These are phyloP conservation scores for Alligator mississippiensis DNA, from an alignment of 2,113 vertebrate species.

Conservation along the genomic window DNA sequence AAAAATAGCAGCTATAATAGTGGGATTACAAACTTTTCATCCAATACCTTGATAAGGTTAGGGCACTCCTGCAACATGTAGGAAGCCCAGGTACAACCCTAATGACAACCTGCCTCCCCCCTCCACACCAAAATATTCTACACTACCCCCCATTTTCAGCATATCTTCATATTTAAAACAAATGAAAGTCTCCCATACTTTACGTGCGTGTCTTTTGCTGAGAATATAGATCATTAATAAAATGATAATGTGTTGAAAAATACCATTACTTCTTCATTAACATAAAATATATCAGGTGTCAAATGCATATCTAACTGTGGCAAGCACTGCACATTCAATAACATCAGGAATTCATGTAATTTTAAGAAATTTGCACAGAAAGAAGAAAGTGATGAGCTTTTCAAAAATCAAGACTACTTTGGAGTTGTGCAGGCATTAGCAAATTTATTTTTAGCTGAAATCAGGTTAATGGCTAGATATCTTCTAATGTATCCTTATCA, in stretches of 20 bases:
- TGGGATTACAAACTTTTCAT: too few relatives aligned
- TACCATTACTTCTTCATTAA: not conserved
- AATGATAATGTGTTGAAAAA: not conserved
- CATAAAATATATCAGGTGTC: not conserved
- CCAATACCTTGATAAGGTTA: too few relatives aligned
- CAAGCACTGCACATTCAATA: not conserved
- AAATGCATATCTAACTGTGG: not conserved
- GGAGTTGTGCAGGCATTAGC: not conserved
- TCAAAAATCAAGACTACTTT: not conserved
- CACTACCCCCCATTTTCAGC: not conserved
- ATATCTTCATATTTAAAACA: not conserved
- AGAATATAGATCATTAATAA: not conserved
- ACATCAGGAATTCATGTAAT: not conserved
- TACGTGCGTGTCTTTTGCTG: not conserved
- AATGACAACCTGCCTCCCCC: not conserved
- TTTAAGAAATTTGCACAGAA: slow-evolving; percentile 30
- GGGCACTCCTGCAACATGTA: too few relatives aligned
- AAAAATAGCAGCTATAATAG: too few relatives aligned
- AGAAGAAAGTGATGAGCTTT: not conserved
- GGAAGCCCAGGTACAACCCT: not conserved
- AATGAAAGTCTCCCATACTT: not conserved
- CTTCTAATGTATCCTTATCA: slow-evolving; percentile 55
- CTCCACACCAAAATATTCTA: not conserved
- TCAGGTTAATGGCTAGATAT: slow-evolving; percentile 26
- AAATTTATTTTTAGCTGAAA: slow-evolving; percentile 30